Evolutionary conservation across 1,140 invertebrate species (phyloP), one percentile per base, ranked within the genome.

Genomic region (Drosophila neocordata): DNA sequence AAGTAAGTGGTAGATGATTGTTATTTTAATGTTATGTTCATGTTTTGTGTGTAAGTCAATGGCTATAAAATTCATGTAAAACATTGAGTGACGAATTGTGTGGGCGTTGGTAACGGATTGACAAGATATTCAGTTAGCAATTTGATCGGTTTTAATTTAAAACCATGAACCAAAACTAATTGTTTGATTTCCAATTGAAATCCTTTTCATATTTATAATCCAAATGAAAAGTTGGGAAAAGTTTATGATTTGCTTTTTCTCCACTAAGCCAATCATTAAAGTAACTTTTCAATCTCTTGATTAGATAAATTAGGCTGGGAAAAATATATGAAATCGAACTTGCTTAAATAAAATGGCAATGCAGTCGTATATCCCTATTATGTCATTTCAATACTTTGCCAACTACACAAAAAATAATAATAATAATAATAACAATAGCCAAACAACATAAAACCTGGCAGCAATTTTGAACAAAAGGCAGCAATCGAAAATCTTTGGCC

Each of bases 11-110:
- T 87, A 81, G 82, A 85, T 79, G 78, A 85, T 87, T 85, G 82
- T 85, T 87, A 85, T 85, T 87, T 85, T 78, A 87, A 85, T 87
- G 82, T 75, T 85, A 81, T 85, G 77, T 77, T 79, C 81, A 87
- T 69, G 76, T 53, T 69, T 59, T 41, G 35, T 37, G 55, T 57
- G 34, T 63, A 24, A 24, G 22, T 64, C 60, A 67, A 58, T 70
- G 72, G 13, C 37, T 38, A 65, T 55, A 65, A 64, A 70, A 35
- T 12, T 0, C 34, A 35, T 12, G 2, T 35, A 12, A 35, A 9
- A 44, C 7, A 85, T 67, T 78, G 82, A 69, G 81, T 85, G 81
- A 87, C 82, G 82, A 85, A 87, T 85, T 77, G 82, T 78, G 51
- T 61, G 81, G 81, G 81, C 81, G 81, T 87, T 81, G 70, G 81